phyloP scores from a whole-genome alignment of 2,797 vertebrate genomes.

The Galaxias olidus region DNA sequence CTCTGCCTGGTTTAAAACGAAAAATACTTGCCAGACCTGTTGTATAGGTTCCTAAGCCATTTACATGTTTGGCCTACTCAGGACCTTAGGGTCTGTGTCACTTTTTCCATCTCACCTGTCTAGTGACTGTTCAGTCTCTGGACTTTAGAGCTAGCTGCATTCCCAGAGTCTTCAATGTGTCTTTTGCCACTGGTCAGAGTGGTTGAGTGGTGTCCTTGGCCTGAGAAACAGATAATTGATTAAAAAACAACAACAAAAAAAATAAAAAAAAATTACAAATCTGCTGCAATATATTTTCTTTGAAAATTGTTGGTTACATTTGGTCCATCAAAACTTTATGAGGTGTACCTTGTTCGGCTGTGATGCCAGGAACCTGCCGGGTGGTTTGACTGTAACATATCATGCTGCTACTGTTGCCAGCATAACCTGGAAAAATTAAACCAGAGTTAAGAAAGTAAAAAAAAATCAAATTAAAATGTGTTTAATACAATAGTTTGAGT shows the following conservation, averaged over 20 bases:
- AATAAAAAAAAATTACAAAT: conserved; percentile 4
- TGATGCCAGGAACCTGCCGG: conserved; percentile 49
- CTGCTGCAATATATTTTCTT: neutral
- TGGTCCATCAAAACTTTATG: too few species aligned
- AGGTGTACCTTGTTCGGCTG: conserved; percentile 61
- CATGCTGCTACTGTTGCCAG: conserved; percentile 41
- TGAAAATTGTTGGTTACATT: too few species aligned
- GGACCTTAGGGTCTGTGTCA: too few species aligned
- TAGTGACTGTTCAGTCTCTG: conserved; percentile 72
- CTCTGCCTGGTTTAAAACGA: too few species aligned
- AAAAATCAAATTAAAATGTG: too few species aligned
- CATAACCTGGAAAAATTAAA: conserved; percentile 51
- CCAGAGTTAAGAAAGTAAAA: too few species aligned
- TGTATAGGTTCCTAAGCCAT: too few species aligned
- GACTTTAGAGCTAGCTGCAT: conserved; percentile 65
- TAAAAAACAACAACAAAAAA: neutral
- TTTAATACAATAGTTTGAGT: too few species aligned
- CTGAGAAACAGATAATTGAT: conserved; percentile 34
- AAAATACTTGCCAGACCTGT: too few species aligned
- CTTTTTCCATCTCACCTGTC: conserved; percentile 61
- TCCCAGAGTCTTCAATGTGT: conserved; percentile 67
- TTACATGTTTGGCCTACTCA: too few species aligned
- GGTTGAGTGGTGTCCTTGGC: conserved; percentile 53
- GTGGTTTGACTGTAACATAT: conserved; percentile 63
- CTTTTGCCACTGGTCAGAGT: conserved; percentile 63